Percentiles rank a stretch among this genome's conserved stretches.
Conservation (phyloP, 64 coral and sea anemone species). For the Orbicella faveolata region DNA sequence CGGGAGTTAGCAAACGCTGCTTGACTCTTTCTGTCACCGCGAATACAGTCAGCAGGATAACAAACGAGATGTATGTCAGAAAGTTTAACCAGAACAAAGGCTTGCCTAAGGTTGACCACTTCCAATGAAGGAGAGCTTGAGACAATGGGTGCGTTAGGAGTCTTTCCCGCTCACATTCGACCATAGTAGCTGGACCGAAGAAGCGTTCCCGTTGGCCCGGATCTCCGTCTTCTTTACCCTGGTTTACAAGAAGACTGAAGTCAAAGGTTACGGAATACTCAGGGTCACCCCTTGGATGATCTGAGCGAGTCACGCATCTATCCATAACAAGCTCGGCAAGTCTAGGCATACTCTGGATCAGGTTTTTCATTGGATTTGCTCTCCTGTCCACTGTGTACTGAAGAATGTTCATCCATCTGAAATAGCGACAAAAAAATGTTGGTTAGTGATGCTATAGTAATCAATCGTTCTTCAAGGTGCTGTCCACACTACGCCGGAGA, state of each 20-base stretch:
- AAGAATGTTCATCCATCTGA: constrained; percentile 44
- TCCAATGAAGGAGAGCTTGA: constrained; percentile 64
- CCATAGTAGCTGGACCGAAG: constrained; percentile 69
- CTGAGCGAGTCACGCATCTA: constrained; percentile 60
- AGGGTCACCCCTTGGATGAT: constrained; percentile 28
- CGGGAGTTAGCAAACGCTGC: not conserved
- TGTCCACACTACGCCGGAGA: too few relatives aligned
- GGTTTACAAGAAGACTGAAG: constrained; percentile 54
- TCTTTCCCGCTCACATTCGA: constrained; percentile 58
- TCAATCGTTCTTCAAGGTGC: too few relatives aligned
- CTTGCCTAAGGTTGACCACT: constrained; percentile 65
- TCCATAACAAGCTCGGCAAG: constrained; percentile 69
- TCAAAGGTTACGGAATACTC: constrained; percentile 53
- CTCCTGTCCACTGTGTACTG: not conserved
- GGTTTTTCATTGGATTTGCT: constrained; percentile 50
- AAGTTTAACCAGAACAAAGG: constrained; percentile 53
- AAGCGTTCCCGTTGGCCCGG: not conserved
- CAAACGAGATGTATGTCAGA: constrained; percentile 28
- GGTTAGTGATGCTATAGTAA: too few relatives aligned
- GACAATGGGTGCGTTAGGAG: constrained; percentile 64
- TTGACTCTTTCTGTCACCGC: not conserved
- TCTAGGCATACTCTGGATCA: constrained; percentile 73
- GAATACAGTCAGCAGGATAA: constrained; percentile 33
- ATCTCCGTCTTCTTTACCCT: not conserved
- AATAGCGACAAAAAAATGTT: not conserved